Evolutionary conservation across 2,797 vertebrate genomes (phyloP).

Genomic region (Hyperoplus immaculatus): DNA sequence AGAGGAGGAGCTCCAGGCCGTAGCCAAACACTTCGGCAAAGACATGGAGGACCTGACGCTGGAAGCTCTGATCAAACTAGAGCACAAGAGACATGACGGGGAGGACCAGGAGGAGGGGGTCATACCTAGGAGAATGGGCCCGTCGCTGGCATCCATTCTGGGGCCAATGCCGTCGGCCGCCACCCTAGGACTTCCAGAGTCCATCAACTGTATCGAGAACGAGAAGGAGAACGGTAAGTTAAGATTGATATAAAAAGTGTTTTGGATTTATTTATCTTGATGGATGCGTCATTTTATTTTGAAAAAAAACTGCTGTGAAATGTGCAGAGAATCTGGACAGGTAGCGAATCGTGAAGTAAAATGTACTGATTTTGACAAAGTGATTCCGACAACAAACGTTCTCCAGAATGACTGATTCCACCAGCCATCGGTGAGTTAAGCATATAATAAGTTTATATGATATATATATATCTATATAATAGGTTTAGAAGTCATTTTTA

Average conservation of each 20-base stretch:
- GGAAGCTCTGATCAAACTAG: conserved; percentile 80
- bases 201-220: conserved; percentile 86
- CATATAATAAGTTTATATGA: no score
- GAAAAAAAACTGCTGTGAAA: no score
- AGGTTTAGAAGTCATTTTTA: no score
- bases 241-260: no score
- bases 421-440: no score
- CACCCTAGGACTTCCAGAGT: conserved; percentile 90
- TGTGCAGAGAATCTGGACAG: no score
- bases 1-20: conserved; percentile 91
- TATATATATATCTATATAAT: no score
- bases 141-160: conserved; percentile 90
- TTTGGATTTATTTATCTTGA: not conserved
- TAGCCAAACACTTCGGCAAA: conserved; percentile 91
- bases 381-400: no score
- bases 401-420: no score
- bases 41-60: conserved; percentile 82
- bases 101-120: conserved; percentile 28
- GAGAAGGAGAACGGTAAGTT: conserved; percentile 88
- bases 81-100: conserved; percentile 53
- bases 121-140: conserved; percentile 70
- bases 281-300: no score
- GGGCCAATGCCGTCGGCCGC: conserved; percentile 92
- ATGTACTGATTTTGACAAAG: no score
- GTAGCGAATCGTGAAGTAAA: no score